Evolutionary conservation across 2,113 vertebrate species (phyloP).

Genomic region (Atlantisia rogersi): DNA sequence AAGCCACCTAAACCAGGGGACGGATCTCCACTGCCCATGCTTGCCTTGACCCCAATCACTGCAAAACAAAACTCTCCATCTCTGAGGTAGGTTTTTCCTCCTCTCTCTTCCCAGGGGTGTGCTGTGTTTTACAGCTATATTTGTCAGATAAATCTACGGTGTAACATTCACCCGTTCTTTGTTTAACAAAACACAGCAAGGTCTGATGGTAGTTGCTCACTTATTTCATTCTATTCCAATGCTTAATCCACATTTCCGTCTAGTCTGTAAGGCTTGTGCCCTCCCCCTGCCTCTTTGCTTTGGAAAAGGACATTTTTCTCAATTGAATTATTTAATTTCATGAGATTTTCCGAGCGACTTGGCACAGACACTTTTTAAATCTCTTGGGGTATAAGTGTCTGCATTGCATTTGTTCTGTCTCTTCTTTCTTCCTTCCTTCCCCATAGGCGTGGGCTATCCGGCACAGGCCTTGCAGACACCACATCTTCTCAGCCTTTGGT

Average conservation of each 20-base stretch:
- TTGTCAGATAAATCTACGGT: neutral
- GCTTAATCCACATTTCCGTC: neutral
- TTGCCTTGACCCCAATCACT: neutral
- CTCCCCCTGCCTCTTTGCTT: neutral
- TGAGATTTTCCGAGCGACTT: slow-evolving; percentile 4
- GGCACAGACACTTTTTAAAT: neutral
- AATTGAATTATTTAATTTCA: slow-evolving; percentile 1
- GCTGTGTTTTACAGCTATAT: neutral
- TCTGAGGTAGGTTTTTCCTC: neutral
- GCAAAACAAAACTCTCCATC: neutral
- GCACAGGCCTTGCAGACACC: neutral
- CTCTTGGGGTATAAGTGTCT: neutral
- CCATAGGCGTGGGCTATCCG: neutral
- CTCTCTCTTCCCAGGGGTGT: neutral
- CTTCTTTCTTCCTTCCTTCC: neutral
- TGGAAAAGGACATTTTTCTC: neutral
- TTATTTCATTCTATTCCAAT: neutral
- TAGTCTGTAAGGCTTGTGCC: neutral
- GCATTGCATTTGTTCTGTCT: neutral
- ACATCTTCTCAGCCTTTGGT: neutral
- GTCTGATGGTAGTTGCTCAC: neutral
- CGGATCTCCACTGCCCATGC: neutral
- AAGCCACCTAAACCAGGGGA: neutral
- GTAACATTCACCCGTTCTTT: neutral
- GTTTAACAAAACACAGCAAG: neutral